Base-by-base conservation (phyloP, 2,888 invertebrate species). In the Cyaniris semiargus region DNA sequence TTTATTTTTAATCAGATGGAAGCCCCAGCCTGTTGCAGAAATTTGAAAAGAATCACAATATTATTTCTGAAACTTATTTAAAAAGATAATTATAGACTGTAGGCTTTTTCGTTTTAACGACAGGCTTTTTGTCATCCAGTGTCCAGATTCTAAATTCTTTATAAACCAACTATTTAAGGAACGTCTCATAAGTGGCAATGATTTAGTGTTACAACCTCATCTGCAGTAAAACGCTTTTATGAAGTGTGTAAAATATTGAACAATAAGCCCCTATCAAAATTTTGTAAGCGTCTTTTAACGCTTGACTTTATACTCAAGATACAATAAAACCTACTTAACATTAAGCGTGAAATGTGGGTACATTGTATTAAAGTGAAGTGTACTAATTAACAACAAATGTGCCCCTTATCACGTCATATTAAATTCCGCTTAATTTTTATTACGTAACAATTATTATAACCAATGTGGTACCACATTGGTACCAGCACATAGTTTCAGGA, bases 181-280 rank as follows among this genome's bases (percentile, higher is more conserved):
- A 23, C 60, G 23, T 23, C 10, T 23, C 27, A 27, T 66, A 27
- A 27, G 66, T 27, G 66, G 27, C 27, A 66, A 66, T 15, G 66
- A 66, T 66, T 66, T 27, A 66, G 15, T 66, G 66, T 31, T 27
- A 66, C 27, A 27, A 66, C 15, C 66, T 66, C 66, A 66, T 66
- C 15, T 27, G 66, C 66, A 66, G 66, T 66, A 27, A 66, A 66
- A 66, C 27, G 60, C 3, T 74, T 74, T 74, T 53, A 74, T 76
- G 70, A 76, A 56, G 34, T 23, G 60, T 77, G 76, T 78, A 21
- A 78, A 74, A 76, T 44, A 74, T 75, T 75, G 66, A 70, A 81
- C 79, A 81, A 81, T 80, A 74, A 27, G 77, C 81, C 81, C 81
- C 79, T 79, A 81, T 81, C 75, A 70, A 66, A n/a, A 77, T 58